Conservation (phyloP, 2,888 invertebrate genomes). For the Scelioninae gen. 2 region DNA sequence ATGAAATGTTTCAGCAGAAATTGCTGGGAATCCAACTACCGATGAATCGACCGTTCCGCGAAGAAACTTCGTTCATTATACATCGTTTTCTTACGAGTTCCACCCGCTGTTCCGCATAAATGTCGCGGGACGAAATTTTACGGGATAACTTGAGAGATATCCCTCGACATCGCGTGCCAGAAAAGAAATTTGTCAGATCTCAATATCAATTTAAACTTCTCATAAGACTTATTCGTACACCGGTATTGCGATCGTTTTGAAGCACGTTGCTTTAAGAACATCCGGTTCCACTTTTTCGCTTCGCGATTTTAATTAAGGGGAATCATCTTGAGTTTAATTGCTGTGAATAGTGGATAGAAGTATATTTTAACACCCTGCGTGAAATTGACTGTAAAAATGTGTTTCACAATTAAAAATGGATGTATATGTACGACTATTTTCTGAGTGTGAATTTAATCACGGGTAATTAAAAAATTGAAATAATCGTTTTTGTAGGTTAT, state of each 20-base stretch:
- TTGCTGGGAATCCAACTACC: slow-evolving; percentile 7
- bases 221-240: slow-evolving; percentile 1
- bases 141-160: slow-evolving; percentile 7
- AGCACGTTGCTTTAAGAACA: neutral
- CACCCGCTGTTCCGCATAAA: slow-evolving; percentile 14
- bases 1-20: neutral
- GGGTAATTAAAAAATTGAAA: too few species aligned
- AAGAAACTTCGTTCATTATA: slow-evolving; percentile 31
- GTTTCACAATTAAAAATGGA: too few species aligned
- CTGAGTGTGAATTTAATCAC: too few species aligned
- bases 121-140: slow-evolving; percentile 20
- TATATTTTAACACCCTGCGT: too few species aligned
- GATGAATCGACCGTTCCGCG: slow-evolving; percentile 12
- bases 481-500: too few species aligned
- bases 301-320: neutral
- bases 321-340: too few species aligned
- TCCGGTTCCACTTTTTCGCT: neutral
- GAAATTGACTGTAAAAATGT: too few species aligned
- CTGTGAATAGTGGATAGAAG: too few species aligned
- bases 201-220: slow-evolving; percentile 16
- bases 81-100: slow-evolving; percentile 27
- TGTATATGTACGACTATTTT: too few species aligned
- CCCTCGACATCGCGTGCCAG: slow-evolving; percentile 7
- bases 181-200: slow-evolving; percentile 10
- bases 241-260: neutral